Base-by-base conservation (phyloP, 1,140 invertebrate genomes). In the Hycleus cichorii region DNA sequence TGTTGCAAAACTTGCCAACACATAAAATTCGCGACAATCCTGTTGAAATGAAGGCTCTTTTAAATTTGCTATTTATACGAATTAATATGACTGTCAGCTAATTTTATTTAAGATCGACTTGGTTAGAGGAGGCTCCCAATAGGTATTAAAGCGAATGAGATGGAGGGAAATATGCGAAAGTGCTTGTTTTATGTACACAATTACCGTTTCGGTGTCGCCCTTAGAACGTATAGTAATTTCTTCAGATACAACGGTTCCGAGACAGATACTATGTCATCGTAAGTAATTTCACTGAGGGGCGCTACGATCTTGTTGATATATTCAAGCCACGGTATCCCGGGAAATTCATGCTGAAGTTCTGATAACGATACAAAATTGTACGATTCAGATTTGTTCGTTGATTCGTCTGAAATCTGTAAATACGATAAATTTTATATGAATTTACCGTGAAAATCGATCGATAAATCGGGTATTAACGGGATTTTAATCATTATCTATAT, bases 351-450 rank as follows among this genome's bases (percentile, higher is more conserved):
- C 60, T 88, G 82, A 4, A 97, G 71, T 50, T 95, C 82, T 2
- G 72, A 72, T 3, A 95, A 75, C 0, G 85, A 88, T 81, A 91
- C 90, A 10, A 88, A 88, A 69, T 96, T 94, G 76, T 95, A 96
- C 6, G 59, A 77, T 57, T 88, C 84, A 4, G 90, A 89, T 7
- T 58, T 52, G 48, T 65, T 67, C 6, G 27, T 47, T 45, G 57
- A 58, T 49, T 63, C 55, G 12, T 65, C 49, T 1, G 61, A 64
- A 47, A 64, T 53, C 51, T 53, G 49, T 47, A 11, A 32, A 32
- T 32, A 7, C 32, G 7, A 32, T 7, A 46, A 53, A 44, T 45
- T 46, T 18, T 4, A 53, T 18, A 53, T 52, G 5, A 46, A 27
- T 38, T 53, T 27, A 9, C 46, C 9, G 46, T 32, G 27, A 53